These are phyloP conservation scores for Meteorus sp. DNA, from an alignment of 1,140 invertebrate species.

Conservation along the genomic window DNA sequence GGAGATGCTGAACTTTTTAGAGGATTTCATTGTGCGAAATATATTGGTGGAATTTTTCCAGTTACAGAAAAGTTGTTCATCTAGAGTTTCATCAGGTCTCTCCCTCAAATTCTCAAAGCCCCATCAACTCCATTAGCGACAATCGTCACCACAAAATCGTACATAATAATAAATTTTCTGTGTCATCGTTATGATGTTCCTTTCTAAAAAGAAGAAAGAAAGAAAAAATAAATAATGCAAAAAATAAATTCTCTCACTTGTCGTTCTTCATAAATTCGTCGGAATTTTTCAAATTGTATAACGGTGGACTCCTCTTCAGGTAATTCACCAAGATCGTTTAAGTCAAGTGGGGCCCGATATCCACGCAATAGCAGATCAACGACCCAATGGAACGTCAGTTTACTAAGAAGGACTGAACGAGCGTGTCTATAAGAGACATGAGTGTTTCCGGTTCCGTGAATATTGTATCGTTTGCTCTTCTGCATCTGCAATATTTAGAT, in stretches of 20 bases:
- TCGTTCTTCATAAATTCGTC: conserved; percentile 55
- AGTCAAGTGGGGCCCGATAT: conserved; percentile 67
- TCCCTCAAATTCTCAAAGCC: no score
- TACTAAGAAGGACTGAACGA: conserved; percentile 43
- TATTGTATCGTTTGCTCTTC: conserved; percentile 31
- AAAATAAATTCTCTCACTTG: conserved; percentile 49
- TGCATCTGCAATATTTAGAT: conserved; percentile 32
- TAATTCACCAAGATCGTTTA: conserved; percentile 71
- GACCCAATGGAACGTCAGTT: conserved; percentile 79
- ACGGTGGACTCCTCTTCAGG: conserved; percentile 65
- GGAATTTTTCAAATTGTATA: conserved; percentile 61
- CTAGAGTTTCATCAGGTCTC: no score
- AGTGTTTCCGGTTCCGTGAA: conserved; percentile 20
- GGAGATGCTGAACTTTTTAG: no score
- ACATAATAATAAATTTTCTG: no score
- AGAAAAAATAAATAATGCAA: conserved; percentile 3
- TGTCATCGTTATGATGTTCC: no score
- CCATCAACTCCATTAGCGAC: no score
- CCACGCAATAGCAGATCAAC: conserved; percentile 68
- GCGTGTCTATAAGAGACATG: conserved; percentile 35
- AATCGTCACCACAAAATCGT: no score
- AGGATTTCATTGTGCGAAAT: no score
- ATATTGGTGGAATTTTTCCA: no score
- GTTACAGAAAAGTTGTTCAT: no score
- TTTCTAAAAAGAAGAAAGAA: neutral